Conservation (phyloP, 2,797 vertebrate genomes). For the Delichon dasypus region DNA sequence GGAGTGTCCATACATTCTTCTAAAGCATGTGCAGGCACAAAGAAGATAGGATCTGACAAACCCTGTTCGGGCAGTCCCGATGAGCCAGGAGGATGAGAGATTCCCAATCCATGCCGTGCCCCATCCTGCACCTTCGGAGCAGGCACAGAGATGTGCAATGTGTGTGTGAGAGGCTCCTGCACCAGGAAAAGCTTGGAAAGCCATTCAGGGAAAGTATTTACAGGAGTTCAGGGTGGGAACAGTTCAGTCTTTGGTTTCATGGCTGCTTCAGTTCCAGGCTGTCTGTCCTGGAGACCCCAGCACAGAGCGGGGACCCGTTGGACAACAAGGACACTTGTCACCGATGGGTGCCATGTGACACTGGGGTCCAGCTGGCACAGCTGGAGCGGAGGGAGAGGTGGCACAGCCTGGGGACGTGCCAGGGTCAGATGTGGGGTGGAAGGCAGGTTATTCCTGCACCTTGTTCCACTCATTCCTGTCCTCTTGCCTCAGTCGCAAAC, state of each 20-base stretch:
- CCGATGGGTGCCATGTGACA: too few species aligned
- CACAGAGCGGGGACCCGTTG: not conserved
- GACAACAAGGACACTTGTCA: not conserved
- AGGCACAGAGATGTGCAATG: not conserved
- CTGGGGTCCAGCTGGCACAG: not conserved
- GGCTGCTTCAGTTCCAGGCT: not conserved
- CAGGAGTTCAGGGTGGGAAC: not conserved
- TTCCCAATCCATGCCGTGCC: not conserved
- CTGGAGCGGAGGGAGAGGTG: not conserved
- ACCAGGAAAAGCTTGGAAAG: conserved; percentile 37
- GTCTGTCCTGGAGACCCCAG: not conserved
- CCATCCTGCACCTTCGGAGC: not conserved
- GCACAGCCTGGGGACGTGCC: not conserved
- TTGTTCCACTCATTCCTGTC: not conserved
- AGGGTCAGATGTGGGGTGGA: not conserved
- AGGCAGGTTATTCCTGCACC: too few species aligned
- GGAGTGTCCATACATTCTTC: not conserved
- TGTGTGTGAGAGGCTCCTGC: conserved; percentile 5
- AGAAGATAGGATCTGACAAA: not conserved
- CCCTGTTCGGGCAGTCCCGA: not conserved
- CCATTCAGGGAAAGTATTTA: conserved; percentile 6
- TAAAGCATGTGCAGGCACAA: not conserved
- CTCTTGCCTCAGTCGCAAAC: not conserved
- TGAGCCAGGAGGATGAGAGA: not conserved
- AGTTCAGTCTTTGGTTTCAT: not conserved